Conservation (phyloP, 2,797 vertebrate genomes). For the Parauchenoglanis ngamensis region DNA sequence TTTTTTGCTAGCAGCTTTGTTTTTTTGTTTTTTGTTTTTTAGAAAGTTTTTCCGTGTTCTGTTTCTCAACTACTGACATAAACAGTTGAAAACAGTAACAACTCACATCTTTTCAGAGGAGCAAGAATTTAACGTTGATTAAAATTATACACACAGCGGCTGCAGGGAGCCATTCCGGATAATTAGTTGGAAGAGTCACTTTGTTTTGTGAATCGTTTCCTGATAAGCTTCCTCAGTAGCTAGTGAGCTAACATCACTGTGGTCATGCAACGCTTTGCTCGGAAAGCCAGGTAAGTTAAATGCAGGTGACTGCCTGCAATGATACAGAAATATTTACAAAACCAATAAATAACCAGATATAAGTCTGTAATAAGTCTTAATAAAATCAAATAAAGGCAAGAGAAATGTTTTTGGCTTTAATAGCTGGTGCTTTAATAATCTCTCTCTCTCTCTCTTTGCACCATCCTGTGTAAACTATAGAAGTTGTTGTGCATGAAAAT, state of each 20-base stretch:
- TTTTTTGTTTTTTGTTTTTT: too few species aligned
- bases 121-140: background rate
- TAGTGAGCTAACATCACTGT: background rate
- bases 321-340: background rate
- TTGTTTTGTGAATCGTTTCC: constrained; percentile 7
- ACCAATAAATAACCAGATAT: background rate
- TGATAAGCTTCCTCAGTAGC: constrained; percentile 1
- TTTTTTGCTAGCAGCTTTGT: background rate
- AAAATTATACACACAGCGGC: too few species aligned
- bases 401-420: background rate
- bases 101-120: background rate
- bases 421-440: background rate
- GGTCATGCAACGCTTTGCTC: background rate
- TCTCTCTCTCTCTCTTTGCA: background rate
- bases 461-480: too few species aligned
- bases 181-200: background rate
- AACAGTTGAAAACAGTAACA: background rate
- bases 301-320: background rate
- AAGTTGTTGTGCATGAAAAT: too few species aligned
- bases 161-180: background rate
- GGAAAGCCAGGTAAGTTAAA: background rate
- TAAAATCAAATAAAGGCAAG: background rate
- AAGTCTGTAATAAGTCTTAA: background rate
- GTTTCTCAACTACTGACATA: background rate
- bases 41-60: background rate